Base-by-base conservation (phyloP, 2,797 vertebrate genomes). In the Triplophysa yarkandensis region DNA sequence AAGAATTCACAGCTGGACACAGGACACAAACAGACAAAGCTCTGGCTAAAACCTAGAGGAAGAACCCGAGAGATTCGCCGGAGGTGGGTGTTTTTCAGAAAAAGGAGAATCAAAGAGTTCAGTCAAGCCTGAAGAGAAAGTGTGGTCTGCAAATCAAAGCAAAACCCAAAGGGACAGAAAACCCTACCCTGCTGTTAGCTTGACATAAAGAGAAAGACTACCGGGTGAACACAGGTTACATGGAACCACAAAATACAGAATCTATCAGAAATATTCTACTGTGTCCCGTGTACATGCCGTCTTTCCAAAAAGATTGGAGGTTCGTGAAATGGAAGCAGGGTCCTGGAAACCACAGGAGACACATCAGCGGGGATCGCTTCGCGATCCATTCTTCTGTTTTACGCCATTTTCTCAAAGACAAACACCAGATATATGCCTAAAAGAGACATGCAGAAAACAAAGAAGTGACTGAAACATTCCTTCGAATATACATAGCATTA, bases 391-490 rank as follows among this genome's bases (percentile, higher is more conserved):
- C 2, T 19, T 68, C 54, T 1, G 25, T 32, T 43, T 83, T 80
- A 91, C 61, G 85, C 84, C 79, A 93, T 94, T 84, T 98, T 98
- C 91, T 98, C 95, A 80, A 98, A 98, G 41, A 94, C 94, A 85
- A 95, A 98, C 72, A 98, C 93, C 92, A 98, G 87, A 88, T 98
- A 98, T 88, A 98, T 92, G 88, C 96, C 96, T 98, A 81, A 4
- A 86, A 76, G 71, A 85, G 66, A 83, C 6, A 77, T 77, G 80
- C 80, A 80, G 75, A 82, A 0, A 0, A 32, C 0, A 43, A 3
- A 68, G 70, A 64, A 46, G 5, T 4, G 28, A 25, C 46, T 23
- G 25, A 19, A 27, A 13, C 11, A 9, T 50, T 21, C n/a, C n/a
- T 50, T 9, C 8, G 46, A 3, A 16, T 16, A 4, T 16, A 8